Percentiles rank a stretch among this genome's conserved stretches.
These are phyloP conservation scores for Spheniscus humboldti DNA, from an alignment of 2,797 vertebrate species.

Conservation along the genomic window DNA sequence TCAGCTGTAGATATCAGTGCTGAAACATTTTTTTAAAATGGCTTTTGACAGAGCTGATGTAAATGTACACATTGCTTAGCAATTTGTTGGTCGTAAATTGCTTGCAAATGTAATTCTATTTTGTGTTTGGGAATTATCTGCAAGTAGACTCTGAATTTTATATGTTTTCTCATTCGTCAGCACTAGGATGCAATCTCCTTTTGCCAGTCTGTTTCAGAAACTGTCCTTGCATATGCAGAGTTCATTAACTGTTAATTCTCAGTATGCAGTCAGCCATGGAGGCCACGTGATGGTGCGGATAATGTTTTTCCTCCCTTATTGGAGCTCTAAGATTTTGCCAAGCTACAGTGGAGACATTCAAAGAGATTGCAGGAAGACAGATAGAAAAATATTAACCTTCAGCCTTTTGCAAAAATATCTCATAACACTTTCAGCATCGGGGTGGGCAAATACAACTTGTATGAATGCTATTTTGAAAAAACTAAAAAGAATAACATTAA, in stretches of 20 bases:
- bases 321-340: neutral
- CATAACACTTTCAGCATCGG: neutral
- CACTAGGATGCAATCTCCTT: neutral
- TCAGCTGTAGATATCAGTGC: neutral
- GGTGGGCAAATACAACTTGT: neutral
- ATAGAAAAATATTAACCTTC: neutral
- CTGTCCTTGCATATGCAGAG: neutral
- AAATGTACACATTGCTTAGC: neutral
- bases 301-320: neutral
- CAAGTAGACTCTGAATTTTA: neutral
- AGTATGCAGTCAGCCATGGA: neutral
- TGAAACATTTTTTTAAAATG: neutral
- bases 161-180: neutral
- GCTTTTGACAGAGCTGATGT: neutral
- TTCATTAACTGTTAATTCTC: constrained; percentile 19
- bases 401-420: neutral
- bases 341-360: neutral
- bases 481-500: neutral
- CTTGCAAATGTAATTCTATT: neutral
- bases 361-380: neutral
- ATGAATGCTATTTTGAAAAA: neutral
- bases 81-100: neutral
- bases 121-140: neutral
- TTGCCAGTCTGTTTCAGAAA: neutral
- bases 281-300: neutral